Percentiles rank a stretch among this genome's conserved stretches.
phyloP scores from a whole-genome alignment of 2,888 invertebrate species.

The Dynastes maya region DNA sequence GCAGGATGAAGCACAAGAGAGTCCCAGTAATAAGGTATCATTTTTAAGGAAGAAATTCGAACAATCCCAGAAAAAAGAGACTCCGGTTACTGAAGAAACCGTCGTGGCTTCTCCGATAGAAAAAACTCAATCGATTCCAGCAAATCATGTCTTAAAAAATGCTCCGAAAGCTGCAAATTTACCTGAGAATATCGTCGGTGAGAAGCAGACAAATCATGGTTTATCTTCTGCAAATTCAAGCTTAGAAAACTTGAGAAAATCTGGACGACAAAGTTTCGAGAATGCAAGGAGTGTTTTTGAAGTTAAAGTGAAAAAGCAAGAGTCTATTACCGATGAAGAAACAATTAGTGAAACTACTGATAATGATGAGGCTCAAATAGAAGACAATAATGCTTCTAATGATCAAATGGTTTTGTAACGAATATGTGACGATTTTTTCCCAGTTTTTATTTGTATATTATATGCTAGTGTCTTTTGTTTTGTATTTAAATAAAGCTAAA shows the following conservation, averaged over 20 bases:
- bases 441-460: too few relatives aligned
- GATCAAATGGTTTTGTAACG: neutral
- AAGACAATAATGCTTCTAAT: neutral
- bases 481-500: too few relatives aligned
- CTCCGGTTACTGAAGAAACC: neutral
- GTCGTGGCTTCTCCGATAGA: neutral
- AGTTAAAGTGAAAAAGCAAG: conserved; percentile 34
- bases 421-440: too few relatives aligned
- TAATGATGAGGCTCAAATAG: conserved; percentile 17
- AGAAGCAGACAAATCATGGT: neutral
- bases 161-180: conserved; percentile 49
- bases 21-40: conserved; percentile 40
- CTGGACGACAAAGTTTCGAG: conserved; percentile 58
- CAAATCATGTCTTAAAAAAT: conserved; percentile 41
- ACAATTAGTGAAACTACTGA: conserved; percentile 19
- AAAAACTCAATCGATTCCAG: conserved; percentile 17
- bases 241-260: conserved; percentile 49
- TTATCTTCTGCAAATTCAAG: conserved; percentile 39
- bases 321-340: neutral
- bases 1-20: neutral
- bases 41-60: conserved; percentile 50
- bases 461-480: too few relatives aligned
- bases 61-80: neutral
- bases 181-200: conserved; percentile 20
- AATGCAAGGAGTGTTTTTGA: conserved; percentile 63